Percentiles rank a stretch among this genome's conserved stretches.
These are phyloP conservation scores for Paracentrotus lividus DNA, from an alignment of 53 echinoderm and acorn worm genomes.

Conservation along the genomic window DNA sequence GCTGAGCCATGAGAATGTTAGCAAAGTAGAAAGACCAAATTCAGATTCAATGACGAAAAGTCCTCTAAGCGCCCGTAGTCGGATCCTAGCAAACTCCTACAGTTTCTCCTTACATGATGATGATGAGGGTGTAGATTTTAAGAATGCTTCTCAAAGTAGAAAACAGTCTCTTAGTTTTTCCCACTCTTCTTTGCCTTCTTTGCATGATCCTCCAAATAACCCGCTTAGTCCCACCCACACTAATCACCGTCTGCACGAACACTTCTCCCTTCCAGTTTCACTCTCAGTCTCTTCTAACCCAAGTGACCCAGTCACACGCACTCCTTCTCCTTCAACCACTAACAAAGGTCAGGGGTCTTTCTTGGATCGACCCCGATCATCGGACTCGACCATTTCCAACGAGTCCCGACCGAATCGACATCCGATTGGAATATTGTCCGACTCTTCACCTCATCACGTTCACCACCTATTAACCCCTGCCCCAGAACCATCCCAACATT, in stretches of 20 bases:
- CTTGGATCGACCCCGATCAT: conserved; percentile 8
- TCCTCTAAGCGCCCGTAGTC: not conserved
- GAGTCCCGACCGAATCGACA: not conserved
- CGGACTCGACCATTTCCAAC: not conserved
- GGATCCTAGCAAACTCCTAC: not conserved
- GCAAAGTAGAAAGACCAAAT: not conserved
- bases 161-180: not conserved
- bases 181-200: not conserved
- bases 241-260: conserved; percentile 21
- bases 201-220: not conserved
- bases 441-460: conserved; percentile 66
- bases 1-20: not conserved
- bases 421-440: conserved; percentile 11
- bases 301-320: not conserved
- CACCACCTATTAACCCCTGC: conserved; percentile 72
- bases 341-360: conserved; percentile 40
- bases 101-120: conserved; percentile 22
- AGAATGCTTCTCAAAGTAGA: not conserved
- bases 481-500: conserved; percentile 73
- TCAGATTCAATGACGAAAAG: not conserved
- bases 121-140: not conserved
- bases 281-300: conserved; percentile 52
- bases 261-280: conserved; percentile 29
- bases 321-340: conserved; percentile 36
- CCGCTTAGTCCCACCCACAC: not conserved